Percentiles rank a stretch among this genome's conserved stretches.
These are phyloP conservation scores for Bugulina stolonifera DNA, from an alignment of 2,888 invertebrate species.

Conservation along the genomic window DNA sequence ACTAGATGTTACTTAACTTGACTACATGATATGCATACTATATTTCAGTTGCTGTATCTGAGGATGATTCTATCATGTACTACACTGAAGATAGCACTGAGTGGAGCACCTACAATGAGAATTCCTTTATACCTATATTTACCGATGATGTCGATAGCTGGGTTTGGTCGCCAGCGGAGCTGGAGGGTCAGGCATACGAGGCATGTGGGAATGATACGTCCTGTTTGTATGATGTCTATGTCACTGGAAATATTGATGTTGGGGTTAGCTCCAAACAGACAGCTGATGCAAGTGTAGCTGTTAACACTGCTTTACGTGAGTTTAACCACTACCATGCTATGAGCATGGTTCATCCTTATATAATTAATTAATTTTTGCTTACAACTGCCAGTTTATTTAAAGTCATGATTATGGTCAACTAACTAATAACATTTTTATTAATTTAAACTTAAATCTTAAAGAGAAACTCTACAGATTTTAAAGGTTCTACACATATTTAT, in stretches of 20 bases:
- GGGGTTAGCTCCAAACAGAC: not conserved
- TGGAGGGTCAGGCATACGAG: not conserved
- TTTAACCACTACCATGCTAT: too few relatives aligned
- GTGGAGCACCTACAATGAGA: conserved; percentile 14
- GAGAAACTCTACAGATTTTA: too few relatives aligned
- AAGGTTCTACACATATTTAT: too few relatives aligned
- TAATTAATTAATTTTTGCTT: too few relatives aligned
- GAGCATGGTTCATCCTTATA: too few relatives aligned
- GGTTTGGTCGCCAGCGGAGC: conserved; percentile 12
- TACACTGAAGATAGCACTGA: conserved; percentile 4
- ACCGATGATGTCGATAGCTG: conserved; percentile 17
- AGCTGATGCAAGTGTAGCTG: not conserved
- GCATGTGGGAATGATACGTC: not conserved
- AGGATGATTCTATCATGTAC: conserved; percentile 15
- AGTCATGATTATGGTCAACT: too few relatives aligned
- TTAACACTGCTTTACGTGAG: not conserved
- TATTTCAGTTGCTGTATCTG: conserved; percentile 17
- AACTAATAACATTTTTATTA: too few relatives aligned
- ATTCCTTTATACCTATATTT: conserved; percentile 17
- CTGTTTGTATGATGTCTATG: conserved; percentile 18
- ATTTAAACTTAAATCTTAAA: too few relatives aligned
- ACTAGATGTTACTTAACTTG: too few relatives aligned
- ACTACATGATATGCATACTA: too few relatives aligned
- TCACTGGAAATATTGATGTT: conserved; percentile 5
- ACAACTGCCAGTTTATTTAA: too few relatives aligned